These are phyloP conservation scores for Esox niger DNA, from an alignment of 2,113 vertebrate species.

Conservation along the genomic window DNA sequence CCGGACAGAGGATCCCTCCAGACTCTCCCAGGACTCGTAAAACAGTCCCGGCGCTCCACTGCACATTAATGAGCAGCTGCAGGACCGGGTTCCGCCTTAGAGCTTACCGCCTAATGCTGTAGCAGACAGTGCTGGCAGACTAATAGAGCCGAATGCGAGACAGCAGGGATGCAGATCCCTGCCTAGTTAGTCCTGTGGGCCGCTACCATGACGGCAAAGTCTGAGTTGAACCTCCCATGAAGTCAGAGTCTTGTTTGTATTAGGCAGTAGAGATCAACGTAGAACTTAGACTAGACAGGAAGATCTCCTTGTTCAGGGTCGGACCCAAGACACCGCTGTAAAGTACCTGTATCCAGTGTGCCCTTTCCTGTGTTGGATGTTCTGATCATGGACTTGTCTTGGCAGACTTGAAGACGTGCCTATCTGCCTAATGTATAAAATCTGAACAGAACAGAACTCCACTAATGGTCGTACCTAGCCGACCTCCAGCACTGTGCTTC, in stretches of 20 bases:
- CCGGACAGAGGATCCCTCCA: constrained; percentile 37
- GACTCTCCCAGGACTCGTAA: constrained; percentile 52
- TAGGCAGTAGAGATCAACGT: too few relatives aligned
- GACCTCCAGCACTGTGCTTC: constrained; percentile 24
- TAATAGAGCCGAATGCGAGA: constrained; percentile 8
- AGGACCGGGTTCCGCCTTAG: constrained; percentile 50
- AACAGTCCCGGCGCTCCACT: constrained; percentile 48
- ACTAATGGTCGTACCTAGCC: constrained; percentile 19
- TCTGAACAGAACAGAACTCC: background rate
- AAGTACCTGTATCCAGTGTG: constrained; percentile 12
- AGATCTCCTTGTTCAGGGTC: background rate
- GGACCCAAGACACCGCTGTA: constrained; percentile 5
- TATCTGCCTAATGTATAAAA: constrained; percentile 19
- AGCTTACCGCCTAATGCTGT: constrained; percentile 47
- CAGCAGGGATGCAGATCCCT: constrained; percentile 55
- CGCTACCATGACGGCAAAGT: constrained; percentile 34
- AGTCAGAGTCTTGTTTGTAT: background rate
- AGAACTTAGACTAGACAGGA: too few relatives aligned
- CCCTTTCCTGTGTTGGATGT: too few relatives aligned
- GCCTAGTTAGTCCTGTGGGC: constrained; percentile 45
- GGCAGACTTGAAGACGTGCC: background rate
- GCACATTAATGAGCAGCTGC: constrained; percentile 60
- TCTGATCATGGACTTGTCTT: background rate
- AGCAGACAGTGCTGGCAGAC: constrained; percentile 23
- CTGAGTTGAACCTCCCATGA: background rate